Conservation (phyloP, 2,888 invertebrate genomes). For the Drosophila robusta region DNA sequence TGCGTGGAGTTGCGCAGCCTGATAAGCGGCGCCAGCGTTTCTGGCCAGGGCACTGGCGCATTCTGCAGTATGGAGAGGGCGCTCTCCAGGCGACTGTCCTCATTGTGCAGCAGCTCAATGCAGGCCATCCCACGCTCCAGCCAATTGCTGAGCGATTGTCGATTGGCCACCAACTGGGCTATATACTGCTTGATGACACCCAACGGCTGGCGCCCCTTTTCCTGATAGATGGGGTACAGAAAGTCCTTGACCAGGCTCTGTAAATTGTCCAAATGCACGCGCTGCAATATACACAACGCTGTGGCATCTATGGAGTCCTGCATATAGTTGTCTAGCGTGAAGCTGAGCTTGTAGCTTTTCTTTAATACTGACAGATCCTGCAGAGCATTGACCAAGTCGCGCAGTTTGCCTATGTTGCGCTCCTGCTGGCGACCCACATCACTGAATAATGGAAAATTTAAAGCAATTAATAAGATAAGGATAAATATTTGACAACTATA, state of each 20-base stretch:
- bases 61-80: constrained; percentile 82
- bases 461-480: not conserved
- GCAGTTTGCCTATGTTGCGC: constrained; percentile 80
- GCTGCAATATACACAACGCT: constrained; percentile 83
- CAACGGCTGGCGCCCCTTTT: constrained; percentile 81
- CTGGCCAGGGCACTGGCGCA: constrained; percentile 85
- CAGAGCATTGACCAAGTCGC: constrained; percentile 80
- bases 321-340: constrained; percentile 84
- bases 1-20: constrained; percentile 83
- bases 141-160: constrained; percentile 82
- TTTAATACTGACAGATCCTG: constrained; percentile 83
- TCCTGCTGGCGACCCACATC: constrained; percentile 84
- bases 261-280: constrained; percentile 82
- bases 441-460: constrained; percentile 45
- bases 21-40: constrained; percentile 76
- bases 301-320: constrained; percentile 83
- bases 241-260: constrained; percentile 83
- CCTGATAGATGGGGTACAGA: constrained; percentile 84
- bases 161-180: constrained; percentile 77
- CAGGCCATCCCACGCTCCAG: constrained; percentile 82
- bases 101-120: constrained; percentile 83
- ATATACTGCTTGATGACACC: constrained; percentile 83
- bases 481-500: not conserved
- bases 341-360: constrained; percentile 82
- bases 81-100: constrained; percentile 83